Base-by-base conservation (phyloP, 2,113 vertebrate species). In the Misgurnus mizolepis region DNA sequence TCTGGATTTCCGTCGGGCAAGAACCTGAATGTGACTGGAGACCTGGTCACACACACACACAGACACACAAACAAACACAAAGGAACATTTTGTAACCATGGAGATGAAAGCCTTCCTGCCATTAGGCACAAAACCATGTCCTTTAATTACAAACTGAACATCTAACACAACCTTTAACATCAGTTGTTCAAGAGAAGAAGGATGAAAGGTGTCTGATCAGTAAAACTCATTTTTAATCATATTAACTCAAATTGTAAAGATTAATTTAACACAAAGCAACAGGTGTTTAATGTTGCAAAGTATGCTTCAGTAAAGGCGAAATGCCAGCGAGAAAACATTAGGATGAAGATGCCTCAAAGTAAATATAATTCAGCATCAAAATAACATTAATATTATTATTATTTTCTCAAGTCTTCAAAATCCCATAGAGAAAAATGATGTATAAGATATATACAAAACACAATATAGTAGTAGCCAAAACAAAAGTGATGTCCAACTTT, bases 21-120 rank as follows among this genome's bases (percentile, higher is more conserved):
- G 95, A 90, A 99, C 97, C 94, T 98, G 97, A 93, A 99, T 98
- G 89, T 99, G 97, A 96, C 97, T 99, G 94, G 97, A 99, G 92
- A 99, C 97, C 97, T 99, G 94, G 41, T 41, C 18, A 56, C 62
- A 69, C 53, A 72, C 94, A 92, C 92, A 92, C 91, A 92, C 91
- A 91, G 91, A 95, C 92, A 94, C 43, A 90, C 93, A 92, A 91
- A 92, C 91, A 92, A 90, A 90, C 91, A 95, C 93, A 95, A 94
- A 93, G 94, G 95, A 97, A 96, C 87, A 96, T 94, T 95, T 94
- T 94, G 96, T 97, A 96, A 95, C 95, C 95, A 98, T 97, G 96
- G 96, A 95, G 93, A 98, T 96, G 94, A 97, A 96, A 96, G 94
- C 94, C 92, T 93, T 93, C 93, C 93, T 94, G 93, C 92, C 94